Evolutionary conservation across 2,113 vertebrate genomes (phyloP).

Genomic region (Callocephalon fimbriatum): DNA sequence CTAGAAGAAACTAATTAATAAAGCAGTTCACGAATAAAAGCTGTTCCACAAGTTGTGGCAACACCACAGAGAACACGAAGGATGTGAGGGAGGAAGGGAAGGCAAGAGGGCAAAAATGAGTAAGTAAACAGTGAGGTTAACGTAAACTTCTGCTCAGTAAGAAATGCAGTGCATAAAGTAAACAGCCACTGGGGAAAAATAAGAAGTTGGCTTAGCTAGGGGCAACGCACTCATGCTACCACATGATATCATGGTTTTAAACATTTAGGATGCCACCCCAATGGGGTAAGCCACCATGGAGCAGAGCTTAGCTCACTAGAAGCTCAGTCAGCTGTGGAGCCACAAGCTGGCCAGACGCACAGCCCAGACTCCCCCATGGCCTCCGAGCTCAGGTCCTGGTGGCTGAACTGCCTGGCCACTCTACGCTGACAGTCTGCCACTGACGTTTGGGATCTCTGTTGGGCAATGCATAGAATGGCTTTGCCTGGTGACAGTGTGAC

Average conservation of each 20-base stretch:
- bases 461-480: background rate
- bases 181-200: background rate
- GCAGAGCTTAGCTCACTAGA: rapidly evolving
- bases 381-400: background rate
- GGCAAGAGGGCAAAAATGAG: background rate
- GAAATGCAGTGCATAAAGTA: background rate
- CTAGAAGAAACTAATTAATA: constrained; percentile 28
- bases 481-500: background rate
- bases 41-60: background rate
- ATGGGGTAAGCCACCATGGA: background rate
- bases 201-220: background rate
- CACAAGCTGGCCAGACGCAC: rapidly evolving
- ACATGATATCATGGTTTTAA: background rate
- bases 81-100: background rate
- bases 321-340: background rate
- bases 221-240: background rate
- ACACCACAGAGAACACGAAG: background rate
- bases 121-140: background rate
- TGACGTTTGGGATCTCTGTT: background rate
- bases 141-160: background rate
- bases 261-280: background rate
- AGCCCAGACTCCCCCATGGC: rapidly evolving
- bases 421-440: rapidly evolving
- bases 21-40: constrained; percentile 10
- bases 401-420: rapidly evolving